A percentile compares a stretch with the other conserved stretches of the same genome.
Conservation (phyloP, 2,888 invertebrate genomes). For the Ashinkailepas kermadecensis region DNA sequence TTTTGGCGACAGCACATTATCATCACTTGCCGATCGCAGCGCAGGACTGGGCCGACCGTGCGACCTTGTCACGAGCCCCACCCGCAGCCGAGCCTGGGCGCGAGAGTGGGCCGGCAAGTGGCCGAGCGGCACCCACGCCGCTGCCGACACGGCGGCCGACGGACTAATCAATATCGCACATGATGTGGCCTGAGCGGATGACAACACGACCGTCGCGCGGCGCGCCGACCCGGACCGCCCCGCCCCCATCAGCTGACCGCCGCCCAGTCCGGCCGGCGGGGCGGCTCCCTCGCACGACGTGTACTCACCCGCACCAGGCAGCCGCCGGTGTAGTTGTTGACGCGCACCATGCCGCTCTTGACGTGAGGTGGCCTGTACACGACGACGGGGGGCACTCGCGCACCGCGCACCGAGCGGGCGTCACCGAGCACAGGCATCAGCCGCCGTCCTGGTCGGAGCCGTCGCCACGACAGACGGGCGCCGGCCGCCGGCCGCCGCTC, state of each 20-base stretch:
- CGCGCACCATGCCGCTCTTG: slow-evolving; percentile 27
- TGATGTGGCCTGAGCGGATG: no score
- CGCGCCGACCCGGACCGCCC: not conserved
- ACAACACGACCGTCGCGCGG: no score
- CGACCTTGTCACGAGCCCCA: no score
- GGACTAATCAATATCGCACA: no score
- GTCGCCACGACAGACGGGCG: not conserved
- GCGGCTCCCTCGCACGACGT: slow-evolving; percentile 28
- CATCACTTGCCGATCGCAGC: no score
- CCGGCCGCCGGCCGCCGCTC: not conserved
- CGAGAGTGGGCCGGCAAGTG: not conserved
- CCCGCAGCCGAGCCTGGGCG: not conserved
- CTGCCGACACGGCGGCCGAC: no score
- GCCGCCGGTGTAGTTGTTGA: slow-evolving; percentile 31
- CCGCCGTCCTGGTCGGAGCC: no score
- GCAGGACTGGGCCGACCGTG: no score
- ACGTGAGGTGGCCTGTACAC: not conserved
- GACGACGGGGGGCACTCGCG: not conserved
- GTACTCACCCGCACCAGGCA: slow-evolving; percentile 30
- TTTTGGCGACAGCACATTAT: no score
- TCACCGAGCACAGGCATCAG: no score
- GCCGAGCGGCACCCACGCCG: not conserved
- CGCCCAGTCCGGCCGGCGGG: slow-evolving; percentile 17
- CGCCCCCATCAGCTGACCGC: no score
- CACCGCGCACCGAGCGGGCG: not conserved